Conservation (phyloP, 1,140 invertebrate genomes). For the Paralvinella palmiformis region DNA sequence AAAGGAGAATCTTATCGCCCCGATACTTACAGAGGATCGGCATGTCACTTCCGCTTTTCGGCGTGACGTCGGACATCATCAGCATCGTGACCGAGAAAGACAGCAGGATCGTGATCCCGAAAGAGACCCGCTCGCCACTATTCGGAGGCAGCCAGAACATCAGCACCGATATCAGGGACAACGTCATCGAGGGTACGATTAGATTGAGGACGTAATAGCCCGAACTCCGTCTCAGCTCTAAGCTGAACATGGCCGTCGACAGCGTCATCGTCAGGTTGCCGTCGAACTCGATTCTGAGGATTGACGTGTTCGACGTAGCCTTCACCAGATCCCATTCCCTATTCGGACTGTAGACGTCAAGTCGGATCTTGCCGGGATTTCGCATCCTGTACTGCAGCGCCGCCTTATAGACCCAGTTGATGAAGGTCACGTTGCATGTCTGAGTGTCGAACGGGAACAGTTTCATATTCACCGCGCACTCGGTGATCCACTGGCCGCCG, state of each 20-base stretch:
- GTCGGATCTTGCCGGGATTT: too few species aligned
- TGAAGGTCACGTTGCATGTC: background rate
- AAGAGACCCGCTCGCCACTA: slow-evolving; percentile 91
- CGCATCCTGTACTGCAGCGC: background rate
- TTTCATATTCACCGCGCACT: background rate
- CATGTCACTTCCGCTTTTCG: background rate
- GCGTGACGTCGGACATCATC: background rate
- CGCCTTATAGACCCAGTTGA: background rate
- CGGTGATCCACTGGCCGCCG: background rate
- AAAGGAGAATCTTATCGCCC: too few species aligned
- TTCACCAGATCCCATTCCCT: background rate
- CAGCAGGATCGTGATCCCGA: slow-evolving; percentile 8
- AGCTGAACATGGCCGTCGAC: background rate
- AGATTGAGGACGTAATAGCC: background rate
- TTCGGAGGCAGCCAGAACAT: slow-evolving; percentile 95
- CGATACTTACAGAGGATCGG: slow-evolving; percentile 6
- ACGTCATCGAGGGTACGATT: background rate
- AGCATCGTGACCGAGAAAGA: slow-evolving; percentile 5
- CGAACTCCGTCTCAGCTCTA: background rate
- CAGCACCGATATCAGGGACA: background rate
- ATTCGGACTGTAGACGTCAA: background rate
- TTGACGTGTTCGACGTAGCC: too few species aligned
- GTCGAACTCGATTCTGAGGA: background rate
- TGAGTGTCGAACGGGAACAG: slow-evolving; percentile 1
- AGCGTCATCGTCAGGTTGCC: background rate